Percentiles rank a stretch among this genome's conserved stretches.
These are phyloP conservation scores for Bradypodion pumilum DNA, from an alignment of 2,797 vertebrate genomes.

Conservation along the genomic window DNA sequence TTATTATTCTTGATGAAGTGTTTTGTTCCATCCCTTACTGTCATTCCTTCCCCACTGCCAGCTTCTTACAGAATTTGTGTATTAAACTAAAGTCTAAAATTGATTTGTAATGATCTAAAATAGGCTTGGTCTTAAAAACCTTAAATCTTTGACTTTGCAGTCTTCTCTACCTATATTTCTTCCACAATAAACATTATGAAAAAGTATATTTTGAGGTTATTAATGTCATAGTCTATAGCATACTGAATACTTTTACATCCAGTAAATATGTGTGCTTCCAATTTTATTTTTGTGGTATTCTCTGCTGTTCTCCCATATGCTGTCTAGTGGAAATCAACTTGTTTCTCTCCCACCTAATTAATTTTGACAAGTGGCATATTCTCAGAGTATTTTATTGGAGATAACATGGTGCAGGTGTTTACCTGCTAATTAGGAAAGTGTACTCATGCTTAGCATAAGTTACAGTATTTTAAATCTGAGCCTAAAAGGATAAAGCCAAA, in stretches of 20 bases:
- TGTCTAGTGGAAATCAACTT: slow-evolving; percentile 35
- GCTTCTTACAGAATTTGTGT: not conserved
- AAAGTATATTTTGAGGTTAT: not conserved
- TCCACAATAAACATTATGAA: not conserved
- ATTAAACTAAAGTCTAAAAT: not conserved
- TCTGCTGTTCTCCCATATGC: slow-evolving; percentile 17
- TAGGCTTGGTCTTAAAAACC: not conserved
- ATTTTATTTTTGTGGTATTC: slow-evolving; percentile 11
- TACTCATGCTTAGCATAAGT: slow-evolving; percentile 24
- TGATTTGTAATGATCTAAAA: not conserved
- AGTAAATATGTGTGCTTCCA: not conserved
- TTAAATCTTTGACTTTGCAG: not conserved
- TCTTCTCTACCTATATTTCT: not conserved
- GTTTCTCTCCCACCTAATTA: slow-evolving; percentile 35
- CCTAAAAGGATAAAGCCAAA: slow-evolving; percentile 5
- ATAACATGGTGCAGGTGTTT: slow-evolving; percentile 34
- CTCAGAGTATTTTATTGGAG: slow-evolving; percentile 31
- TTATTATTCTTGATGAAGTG: not conserved
- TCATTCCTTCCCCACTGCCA: not conserved
- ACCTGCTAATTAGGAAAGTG: not conserved
- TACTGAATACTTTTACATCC: not conserved
- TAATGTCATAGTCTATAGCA: slow-evolving; percentile 8
- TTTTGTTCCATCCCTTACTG: not conserved
- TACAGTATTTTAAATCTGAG: slow-evolving; percentile 36
- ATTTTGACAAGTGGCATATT: slow-evolving; percentile 41